phyloP scores from a whole-genome alignment of 2,797 vertebrate species.

The Buceros bicornis region DNA sequence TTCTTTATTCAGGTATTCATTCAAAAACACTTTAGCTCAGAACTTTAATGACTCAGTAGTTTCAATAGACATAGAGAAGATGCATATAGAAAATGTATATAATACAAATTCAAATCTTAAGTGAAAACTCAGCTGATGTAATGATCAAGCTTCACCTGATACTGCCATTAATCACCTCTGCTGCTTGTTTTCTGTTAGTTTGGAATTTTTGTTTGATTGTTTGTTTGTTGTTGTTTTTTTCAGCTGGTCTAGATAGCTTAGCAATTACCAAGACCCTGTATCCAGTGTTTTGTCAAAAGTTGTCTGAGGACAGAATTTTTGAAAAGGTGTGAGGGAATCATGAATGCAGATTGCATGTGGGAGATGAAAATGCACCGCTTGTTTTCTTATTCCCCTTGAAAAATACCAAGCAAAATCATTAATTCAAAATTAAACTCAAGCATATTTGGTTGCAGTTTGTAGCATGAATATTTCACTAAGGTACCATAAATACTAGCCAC shows the following conservation, averaged over 20 bases:
- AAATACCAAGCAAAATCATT: background rate
- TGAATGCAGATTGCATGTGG: background rate
- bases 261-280: background rate
- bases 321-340: background rate
- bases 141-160: background rate
- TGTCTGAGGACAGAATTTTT: background rate
- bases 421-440: background rate
- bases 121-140: background rate
- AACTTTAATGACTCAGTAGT: background rate
- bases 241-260: background rate
- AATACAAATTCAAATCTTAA: background rate
- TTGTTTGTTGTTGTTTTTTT: background rate
- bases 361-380: background rate
- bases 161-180: too few relatives aligned
- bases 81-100: background rate
- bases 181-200: background rate
- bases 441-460: background rate
- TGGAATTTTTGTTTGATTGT: accelerated
- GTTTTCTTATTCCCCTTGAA: background rate
- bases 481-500: background rate
- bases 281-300: background rate
- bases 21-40: background rate
- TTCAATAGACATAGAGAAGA: background rate
- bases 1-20: background rate
- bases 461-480: background rate